Evolutionary conservation across 2,888 invertebrate genomes (phyloP).

Genomic region (Ligdia adustata): DNA sequence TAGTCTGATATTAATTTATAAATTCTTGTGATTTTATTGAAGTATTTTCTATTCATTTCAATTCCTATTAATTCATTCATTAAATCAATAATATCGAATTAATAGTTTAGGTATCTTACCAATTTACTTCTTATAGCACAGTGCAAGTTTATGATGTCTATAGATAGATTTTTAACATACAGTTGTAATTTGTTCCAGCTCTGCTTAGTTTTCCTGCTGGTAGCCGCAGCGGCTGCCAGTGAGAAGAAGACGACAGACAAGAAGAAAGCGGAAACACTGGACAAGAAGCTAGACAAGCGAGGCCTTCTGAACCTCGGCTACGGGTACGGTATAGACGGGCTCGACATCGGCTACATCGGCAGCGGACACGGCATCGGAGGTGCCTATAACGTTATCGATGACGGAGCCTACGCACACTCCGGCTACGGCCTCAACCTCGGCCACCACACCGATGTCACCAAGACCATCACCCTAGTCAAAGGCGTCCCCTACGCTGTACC

Average conservation of each 20-base stretch:
- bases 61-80: no score
- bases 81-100: no score
- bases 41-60: no score
- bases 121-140: no score
- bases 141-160: no score
- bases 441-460: slow-evolving; percentile 81
- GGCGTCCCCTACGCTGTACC: slow-evolving; percentile 87
- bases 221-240: slow-evolving; percentile 89
- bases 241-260: slow-evolving; percentile 85
- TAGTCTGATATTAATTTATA: background rate
- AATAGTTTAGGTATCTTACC: no score
- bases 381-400: slow-evolving; percentile 74
- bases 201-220: slow-evolving; percentile 89
- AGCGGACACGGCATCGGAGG: slow-evolving; percentile 83
- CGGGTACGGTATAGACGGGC: slow-evolving; percentile 90
- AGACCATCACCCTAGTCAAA: slow-evolving; percentile 87
- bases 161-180: no score
- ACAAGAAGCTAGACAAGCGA: slow-evolving; percentile 92
- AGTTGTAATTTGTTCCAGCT: slow-evolving; percentile 86
- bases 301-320: slow-evolving; percentile 91
- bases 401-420: slow-evolving; percentile 50
- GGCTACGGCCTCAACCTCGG: slow-evolving; percentile 64
- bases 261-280: slow-evolving; percentile 84
- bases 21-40: background rate
- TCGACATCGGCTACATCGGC: slow-evolving; percentile 89